Evolutionary conservation across 2,113 vertebrate species (phyloP).

Genomic region (Misgurnus anguillicaudatus): DNA sequence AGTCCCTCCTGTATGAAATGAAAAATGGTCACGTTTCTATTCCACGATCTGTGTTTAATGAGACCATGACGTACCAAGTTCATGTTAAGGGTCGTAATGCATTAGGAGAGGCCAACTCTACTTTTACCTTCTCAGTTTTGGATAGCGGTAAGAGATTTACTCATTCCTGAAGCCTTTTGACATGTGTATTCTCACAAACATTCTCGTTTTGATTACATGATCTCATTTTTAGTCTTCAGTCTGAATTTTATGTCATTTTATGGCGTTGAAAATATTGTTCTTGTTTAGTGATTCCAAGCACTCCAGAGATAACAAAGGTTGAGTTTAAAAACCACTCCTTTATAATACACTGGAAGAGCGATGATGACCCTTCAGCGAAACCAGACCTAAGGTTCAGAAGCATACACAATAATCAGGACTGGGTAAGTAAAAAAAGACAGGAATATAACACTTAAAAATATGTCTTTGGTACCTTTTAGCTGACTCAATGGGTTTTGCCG

Average conservation of each 20-base stretch:
- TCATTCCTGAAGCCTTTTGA: background rate
- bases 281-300: slow-evolving; percentile 69
- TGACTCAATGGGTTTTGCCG: background rate
- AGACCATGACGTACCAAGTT: slow-evolving; percentile 52
- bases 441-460: no score
- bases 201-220: slow-evolving; percentile 2
- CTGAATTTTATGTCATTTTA: background rate
- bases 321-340: slow-evolving; percentile 56
- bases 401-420: slow-evolving; percentile 1
- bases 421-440: slow-evolving; percentile 63
- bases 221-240: background rate
- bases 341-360: slow-evolving; percentile 61
- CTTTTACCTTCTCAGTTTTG: slow-evolving; percentile 50
- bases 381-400: slow-evolving; percentile 57
- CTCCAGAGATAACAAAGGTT: slow-evolving; percentile 60
- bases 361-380: slow-evolving; percentile 45
- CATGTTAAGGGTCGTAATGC: slow-evolving; percentile 63
- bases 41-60: slow-evolving; percentile 44
- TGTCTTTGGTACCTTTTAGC: background rate
- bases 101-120: slow-evolving; percentile 62
- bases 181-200: background rate
- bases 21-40: slow-evolving; percentile 40
- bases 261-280: slow-evolving; percentile 1
- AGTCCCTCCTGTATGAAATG: slow-evolving; percentile 8
- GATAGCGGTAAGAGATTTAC: slow-evolving; percentile 59